phyloP scores from a whole-genome alignment of 2,888 invertebrate species.

The Nephrotoma appendiculata region DNA sequence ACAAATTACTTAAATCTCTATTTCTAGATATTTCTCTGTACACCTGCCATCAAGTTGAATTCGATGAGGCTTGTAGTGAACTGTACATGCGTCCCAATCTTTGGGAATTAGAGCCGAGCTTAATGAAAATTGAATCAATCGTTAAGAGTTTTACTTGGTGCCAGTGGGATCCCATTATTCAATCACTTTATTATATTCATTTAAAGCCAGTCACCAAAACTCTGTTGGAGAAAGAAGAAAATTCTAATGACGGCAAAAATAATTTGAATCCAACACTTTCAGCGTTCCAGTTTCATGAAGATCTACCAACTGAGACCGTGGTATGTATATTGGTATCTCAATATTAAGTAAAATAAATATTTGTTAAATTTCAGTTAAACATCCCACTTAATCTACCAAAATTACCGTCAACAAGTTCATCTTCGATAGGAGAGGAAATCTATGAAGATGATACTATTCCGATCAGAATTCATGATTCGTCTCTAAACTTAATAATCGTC shows the following conservation, averaged over 20 bases:
- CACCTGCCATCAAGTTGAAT: background rate
- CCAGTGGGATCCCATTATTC: constrained; percentile 60
- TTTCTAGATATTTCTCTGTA: constrained; percentile 5
- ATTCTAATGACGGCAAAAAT: constrained; percentile 40
- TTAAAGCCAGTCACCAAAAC: constrained; percentile 54
- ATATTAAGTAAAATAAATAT: background rate
- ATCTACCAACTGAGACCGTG: constrained; percentile 75
- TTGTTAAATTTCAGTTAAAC: constrained; percentile 46
- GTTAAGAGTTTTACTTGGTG: constrained; percentile 71
- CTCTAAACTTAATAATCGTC: constrained; percentile 63
- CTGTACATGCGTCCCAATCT: constrained; percentile 10
- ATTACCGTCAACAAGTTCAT: constrained; percentile 39
- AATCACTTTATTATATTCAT: constrained; percentile 74
- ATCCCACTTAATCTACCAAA: constrained; percentile 72
- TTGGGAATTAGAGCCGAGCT: constrained; percentile 41
- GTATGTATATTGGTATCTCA: constrained; percentile 36
- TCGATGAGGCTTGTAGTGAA: background rate
- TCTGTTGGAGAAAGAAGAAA: constrained; percentile 46
- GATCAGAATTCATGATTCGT: constrained; percentile 65
- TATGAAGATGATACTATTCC: constrained; percentile 75
- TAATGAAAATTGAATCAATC: constrained; percentile 39
- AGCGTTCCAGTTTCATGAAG: constrained; percentile 74
- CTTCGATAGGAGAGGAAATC: background rate
- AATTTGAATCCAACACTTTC: constrained; percentile 59
- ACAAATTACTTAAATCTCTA: background rate